Conservation (phyloP, 1,140 invertebrate genomes). For the Ceratina japonica region DNA sequence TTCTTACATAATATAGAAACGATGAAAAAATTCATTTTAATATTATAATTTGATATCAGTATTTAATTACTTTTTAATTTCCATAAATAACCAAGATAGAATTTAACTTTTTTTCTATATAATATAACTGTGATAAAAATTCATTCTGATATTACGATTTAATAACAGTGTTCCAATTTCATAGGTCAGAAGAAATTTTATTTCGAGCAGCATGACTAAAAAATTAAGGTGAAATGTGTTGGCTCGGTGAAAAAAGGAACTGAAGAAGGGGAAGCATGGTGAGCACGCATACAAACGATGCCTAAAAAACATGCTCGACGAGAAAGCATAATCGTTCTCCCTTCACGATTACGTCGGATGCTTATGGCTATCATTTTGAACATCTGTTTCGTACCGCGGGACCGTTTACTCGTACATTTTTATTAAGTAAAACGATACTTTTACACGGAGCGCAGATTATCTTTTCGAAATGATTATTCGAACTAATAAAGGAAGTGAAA, state of each 20-base stretch:
- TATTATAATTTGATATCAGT: too few species aligned
- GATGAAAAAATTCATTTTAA: too few species aligned
- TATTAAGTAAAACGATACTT: too few species aligned
- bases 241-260: neutral
- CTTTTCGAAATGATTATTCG: neutral
- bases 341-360: slow-evolving; percentile 26
- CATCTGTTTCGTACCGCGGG: slow-evolving; percentile 12
- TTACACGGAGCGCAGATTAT: neutral
- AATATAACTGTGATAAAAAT: too few species aligned
- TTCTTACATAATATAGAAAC: too few species aligned
- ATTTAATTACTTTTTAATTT: too few species aligned
- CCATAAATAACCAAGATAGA: too few species aligned
- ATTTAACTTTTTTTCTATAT: too few species aligned
- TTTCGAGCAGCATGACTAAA: neutral
- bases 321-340: slow-evolving; percentile 15
- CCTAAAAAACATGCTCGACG: slow-evolving; percentile 5
- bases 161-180: too few species aligned
- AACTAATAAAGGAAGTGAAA: too few species aligned
- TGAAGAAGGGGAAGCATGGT: neutral
- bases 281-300: neutral
- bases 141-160: too few species aligned
- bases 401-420: neutral
- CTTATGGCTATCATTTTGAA: slow-evolving; percentile 34
- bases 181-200: neutral
- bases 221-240: slow-evolving; percentile 1